Base-by-base conservation (phyloP, 2,113 vertebrate species). In the Limnothrissa miodon region DNA sequence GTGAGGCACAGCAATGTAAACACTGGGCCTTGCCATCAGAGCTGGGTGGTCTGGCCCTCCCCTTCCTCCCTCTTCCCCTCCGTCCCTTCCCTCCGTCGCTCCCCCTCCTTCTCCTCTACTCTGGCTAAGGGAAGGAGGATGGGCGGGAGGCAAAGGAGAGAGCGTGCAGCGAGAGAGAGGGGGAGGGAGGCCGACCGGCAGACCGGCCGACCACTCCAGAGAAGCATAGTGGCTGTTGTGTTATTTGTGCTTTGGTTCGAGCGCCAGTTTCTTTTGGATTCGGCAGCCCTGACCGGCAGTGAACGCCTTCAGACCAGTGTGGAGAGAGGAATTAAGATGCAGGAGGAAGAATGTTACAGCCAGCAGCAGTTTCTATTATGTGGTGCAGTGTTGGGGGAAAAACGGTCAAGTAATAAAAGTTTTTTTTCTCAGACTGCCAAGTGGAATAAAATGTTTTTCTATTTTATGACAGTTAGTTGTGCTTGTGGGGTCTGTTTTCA, bases 1-100 rank as follows among this genome's bases (percentile, higher is more conserved):
- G 96, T 96, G 94, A 95, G 96, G 95, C 94, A 96, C 94, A 95
- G 97, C 97, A 97, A 96, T 97, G 97, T 99, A 99, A 99, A 98
- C 96, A 98, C 92, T 93, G 93, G 93, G 95, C 93, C 93, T 94
- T 98, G 98, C 97, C 97, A 98, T 93, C 93, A 97, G 92, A 97
- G 94, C 97, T 96, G 96, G 97, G 97, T 98, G 97, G 97, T 97
- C 97, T 94, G 90, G 94, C 95, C 95, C 91, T 88, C 92, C 85
- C 92, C 80, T 83, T 78, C 53, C 83, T 56, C 48, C 78, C 87
- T 83, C 89, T 89, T 86, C 86, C 83, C 87, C n/a, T 84, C 81
- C 80, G 9, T 39, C 39, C 84, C 62, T 19, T 59, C 44, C 74
- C 74, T 66, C 78, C 78, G 79, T 82, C 85, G 51, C 23, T 82